These are phyloP conservation scores for Heteropelma amictum DNA, from an alignment of 2,888 invertebrate species.

Conservation along the genomic window DNA sequence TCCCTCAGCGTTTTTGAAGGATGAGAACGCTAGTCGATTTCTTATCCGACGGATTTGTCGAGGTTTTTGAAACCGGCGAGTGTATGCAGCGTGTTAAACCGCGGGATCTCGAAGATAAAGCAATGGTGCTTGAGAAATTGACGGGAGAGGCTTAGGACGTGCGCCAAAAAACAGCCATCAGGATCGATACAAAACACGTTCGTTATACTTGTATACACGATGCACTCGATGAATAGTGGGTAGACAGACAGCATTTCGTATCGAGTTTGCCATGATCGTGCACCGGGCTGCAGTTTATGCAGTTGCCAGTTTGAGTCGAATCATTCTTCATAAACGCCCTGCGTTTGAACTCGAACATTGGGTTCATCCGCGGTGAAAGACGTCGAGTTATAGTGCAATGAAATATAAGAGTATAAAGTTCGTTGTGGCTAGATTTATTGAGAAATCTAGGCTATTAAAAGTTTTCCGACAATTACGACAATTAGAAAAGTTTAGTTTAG, in stretches of 20 bases:
- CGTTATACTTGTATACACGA: constrained; percentile 10
- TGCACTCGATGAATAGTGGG: constrained; percentile 24
- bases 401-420: no score
- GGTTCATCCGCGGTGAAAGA: constrained; percentile 4
- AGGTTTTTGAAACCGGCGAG: background rate
- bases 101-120: constrained; percentile 22
- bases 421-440: background rate
- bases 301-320: constrained; percentile 2
- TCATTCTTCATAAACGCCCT: background rate
- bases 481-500: background rate
- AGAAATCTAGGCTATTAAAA: no score
- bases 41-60: background rate
- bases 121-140: background rate
- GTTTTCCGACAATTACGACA: no score
- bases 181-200: constrained; percentile 40
- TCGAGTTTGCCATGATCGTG: constrained; percentile 26
- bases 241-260: constrained; percentile 29
- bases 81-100: background rate
- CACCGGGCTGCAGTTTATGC: background rate
- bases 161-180: constrained; percentile 36
- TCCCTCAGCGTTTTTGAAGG: background rate
- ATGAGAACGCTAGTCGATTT: constrained; percentile 17
- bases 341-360: constrained; percentile 28
- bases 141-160: constrained; percentile 37
- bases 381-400: no score